Evolutionary conservation across 1,140 invertebrate genomes (phyloP).

Genomic region (Zaprionus vittiger): DNA sequence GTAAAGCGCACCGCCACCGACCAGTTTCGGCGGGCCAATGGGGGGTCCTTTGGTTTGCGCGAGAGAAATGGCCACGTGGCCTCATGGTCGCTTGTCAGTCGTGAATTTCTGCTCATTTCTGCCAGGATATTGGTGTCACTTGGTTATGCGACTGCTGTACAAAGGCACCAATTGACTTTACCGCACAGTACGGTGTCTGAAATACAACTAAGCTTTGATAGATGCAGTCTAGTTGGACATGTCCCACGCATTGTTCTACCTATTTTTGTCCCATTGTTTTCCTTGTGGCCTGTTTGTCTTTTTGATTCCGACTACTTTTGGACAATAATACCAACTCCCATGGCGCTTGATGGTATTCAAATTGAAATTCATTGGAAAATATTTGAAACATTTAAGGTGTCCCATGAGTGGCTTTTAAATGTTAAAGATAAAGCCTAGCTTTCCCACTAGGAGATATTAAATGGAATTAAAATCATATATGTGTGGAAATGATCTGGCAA

Average conservation of each 20-base stretch:
- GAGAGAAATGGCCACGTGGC: slow-evolving; percentile 63
- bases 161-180: slow-evolving; percentile 8
- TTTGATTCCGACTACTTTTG: neutral
- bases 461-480: too few species aligned
- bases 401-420: too few species aligned
- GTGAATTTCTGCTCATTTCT: slow-evolving; percentile 21
- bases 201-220: neutral
- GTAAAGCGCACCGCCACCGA: slow-evolving; percentile 37
- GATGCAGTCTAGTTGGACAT: neutral
- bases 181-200: neutral
- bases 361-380: too few species aligned
- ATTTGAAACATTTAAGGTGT: too few species aligned
- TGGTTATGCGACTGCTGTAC: slow-evolving; percentile 14
- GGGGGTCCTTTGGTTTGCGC: slow-evolving; percentile 41
- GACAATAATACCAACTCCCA: too few species aligned
- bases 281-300: neutral
- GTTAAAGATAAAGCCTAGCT: too few species aligned
- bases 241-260: neutral
- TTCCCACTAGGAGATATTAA: too few species aligned
- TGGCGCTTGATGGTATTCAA: too few species aligned
- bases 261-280: neutral
- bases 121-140: slow-evolving; percentile 30
- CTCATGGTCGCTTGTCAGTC: slow-evolving; percentile 20
- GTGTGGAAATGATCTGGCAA: too few species aligned
- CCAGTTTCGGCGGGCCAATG: slow-evolving; percentile 30